Evolutionary conservation across 2,888 invertebrate genomes (phyloP), one percentile per base, ranked within the genome.

Genomic region (Phortica okadai): DNA sequence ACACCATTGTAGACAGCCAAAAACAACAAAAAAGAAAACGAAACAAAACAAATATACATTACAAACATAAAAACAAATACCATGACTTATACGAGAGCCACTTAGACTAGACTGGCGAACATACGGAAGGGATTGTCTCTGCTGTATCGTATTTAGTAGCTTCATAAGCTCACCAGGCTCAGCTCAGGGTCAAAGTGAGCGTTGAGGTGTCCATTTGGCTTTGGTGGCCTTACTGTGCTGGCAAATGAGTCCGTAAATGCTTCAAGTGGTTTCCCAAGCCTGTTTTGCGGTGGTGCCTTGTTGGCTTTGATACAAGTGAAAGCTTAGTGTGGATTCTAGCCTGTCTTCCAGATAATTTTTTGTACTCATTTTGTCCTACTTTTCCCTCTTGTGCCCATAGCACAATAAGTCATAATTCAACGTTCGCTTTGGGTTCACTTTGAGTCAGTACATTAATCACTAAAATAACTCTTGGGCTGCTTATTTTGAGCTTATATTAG

Each of bases 151-250:
- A 33, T 33, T 33, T 33, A 33, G 33, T 33, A 33, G 33, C 33
- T 33, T 33, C 33, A 33, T 33, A 33, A 33, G 33, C 33, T 33
- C 33, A 33, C 33, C 33, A 33, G 33, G 33, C 33, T 33, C 33
- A 33, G 14, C 50, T 1, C 2, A 50, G 50, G 50, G 50, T 50
- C 50, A 50, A 50, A 50, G 50, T 50, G 8, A 6, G 6, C 50
- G 14, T 50, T 50, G 50, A 85, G 80, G 74, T 64, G 54, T 44
- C 59, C 41, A 70, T 73, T 77, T 76, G 70, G 74, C 62, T 41
- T 62, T 58, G 50, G 76, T 56, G 33, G 33, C 33, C 33, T 33
- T 33, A 33, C 33, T 33, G 33, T 33, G 33, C 33, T 33, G 33
- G 33, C 33, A 33, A 33, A 33, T 33, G 33, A 33, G 33, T 33